These are phyloP conservation scores for Sander vitreus DNA, from an alignment of 2,113 vertebrate species.

Conservation along the genomic window DNA sequence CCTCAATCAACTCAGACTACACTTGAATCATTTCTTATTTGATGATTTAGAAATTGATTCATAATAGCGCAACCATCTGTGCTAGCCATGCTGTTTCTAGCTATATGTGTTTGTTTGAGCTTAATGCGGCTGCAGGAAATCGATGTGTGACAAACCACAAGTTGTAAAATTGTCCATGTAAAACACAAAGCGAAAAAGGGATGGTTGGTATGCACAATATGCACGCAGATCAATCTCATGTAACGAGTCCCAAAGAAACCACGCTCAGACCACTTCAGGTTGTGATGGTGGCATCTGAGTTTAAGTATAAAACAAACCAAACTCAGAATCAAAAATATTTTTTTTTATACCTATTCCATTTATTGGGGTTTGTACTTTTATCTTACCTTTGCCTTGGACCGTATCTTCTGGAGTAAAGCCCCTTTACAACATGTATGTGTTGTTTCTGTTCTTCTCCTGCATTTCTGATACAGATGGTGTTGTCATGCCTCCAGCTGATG, in stretches of 20 bases:
- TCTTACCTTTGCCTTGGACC: slow-evolving; percentile 20
- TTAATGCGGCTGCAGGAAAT: slow-evolving; percentile 3
- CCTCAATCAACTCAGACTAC: not conserved
- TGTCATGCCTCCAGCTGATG: slow-evolving; percentile 46
- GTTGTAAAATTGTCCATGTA: not conserved
- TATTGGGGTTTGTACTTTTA: not conserved
- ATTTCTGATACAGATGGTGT: slow-evolving; percentile 36
- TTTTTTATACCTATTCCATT: not conserved
- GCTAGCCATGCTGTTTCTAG: not conserved
- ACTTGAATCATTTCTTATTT: not conserved
- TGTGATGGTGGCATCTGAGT: not conserved
- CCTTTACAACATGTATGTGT: not conserved
- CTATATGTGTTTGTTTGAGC: not conserved
- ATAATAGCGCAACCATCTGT: not conserved
- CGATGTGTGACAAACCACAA: slow-evolving; percentile 4
- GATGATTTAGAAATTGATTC: slow-evolving; percentile 8
- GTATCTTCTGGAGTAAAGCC: slow-evolving; percentile 4
- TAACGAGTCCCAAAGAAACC: not conserved
- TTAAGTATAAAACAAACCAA: not conserved
- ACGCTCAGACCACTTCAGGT: not conserved
- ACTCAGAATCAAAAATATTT: not conserved
- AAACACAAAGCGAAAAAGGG: not conserved
- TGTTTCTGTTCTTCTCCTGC: slow-evolving; percentile 7
- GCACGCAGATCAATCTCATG: not conserved
- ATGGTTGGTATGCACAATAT: not conserved